phyloP scores from a whole-genome alignment of 2,888 invertebrate genomes.

The Nebria brevicollis region DNA sequence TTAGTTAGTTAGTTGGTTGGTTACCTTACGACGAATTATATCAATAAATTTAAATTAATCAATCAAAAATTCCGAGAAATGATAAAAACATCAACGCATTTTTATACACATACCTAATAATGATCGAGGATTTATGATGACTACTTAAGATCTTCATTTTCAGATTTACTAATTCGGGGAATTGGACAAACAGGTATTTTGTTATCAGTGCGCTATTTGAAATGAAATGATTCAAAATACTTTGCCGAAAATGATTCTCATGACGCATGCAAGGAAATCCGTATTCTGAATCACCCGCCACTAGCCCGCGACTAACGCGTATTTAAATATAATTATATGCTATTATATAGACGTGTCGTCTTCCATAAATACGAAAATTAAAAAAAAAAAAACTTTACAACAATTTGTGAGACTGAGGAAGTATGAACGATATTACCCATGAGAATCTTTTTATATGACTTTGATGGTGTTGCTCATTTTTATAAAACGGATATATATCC shows the following conservation, averaged over 20 bases:
- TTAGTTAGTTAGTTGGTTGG: too few species aligned
- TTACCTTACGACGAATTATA: too few species aligned
- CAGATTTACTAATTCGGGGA: constrained; percentile 13
- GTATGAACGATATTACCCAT: constrained; percentile 2
- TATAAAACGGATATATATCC: background rate
- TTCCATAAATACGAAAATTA: constrained; percentile 25
- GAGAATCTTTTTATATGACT: background rate
- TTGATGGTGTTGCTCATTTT: background rate
- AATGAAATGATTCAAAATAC: background rate
- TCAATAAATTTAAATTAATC: constrained; percentile 30
- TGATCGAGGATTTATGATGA: constrained; percentile 32
- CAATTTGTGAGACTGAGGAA: background rate
- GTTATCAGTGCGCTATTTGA: background rate
- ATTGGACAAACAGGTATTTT: constrained; percentile 7
- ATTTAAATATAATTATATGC: constrained; percentile 44
- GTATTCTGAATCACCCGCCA: constrained; percentile 38
- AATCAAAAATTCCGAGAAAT: constrained; percentile 40
- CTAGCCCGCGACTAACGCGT: constrained; percentile 36
- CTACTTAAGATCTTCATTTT: constrained; percentile 13
- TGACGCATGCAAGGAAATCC: background rate
- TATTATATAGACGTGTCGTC: constrained; percentile 34
- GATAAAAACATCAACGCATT: constrained; percentile 25
- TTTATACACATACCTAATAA: constrained; percentile 36
- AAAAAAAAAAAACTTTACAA: background rate
- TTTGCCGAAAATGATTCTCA: background rate